Conservation (phyloP, 2,797 vertebrate genomes). For the Salarias fasciatus region DNA sequence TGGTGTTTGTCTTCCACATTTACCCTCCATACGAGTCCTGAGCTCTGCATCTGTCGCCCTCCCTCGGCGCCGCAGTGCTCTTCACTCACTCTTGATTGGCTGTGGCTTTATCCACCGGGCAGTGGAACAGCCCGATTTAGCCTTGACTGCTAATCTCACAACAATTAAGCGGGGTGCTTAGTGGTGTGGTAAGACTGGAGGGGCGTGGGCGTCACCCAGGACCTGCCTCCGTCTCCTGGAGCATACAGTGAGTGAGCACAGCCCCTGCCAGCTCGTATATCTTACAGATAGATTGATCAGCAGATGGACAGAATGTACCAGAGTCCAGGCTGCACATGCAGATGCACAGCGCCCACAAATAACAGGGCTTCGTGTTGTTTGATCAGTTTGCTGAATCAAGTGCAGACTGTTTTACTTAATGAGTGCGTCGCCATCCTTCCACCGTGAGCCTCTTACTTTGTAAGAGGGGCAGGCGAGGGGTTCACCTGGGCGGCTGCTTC, state of each 20-base stretch:
- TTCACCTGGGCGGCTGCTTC: constrained; percentile 44
- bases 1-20: neutral
- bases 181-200: constrained; percentile 8
- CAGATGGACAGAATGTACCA: neutral
- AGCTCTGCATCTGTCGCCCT: constrained; percentile 19
- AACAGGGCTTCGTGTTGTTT: neutral
- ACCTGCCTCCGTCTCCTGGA: neutral
- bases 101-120: constrained; percentile 48
- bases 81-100: constrained; percentile 30
- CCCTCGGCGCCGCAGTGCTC: neutral
- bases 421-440: constrained; percentile 43
- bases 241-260: neutral
- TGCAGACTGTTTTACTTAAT: constrained; percentile 28
- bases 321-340: neutral
- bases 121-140: constrained; percentile 52
- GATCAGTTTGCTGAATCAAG: constrained; percentile 11
- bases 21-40: neutral
- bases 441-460: constrained; percentile 61
- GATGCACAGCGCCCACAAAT: neutral
- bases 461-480: constrained; percentile 14
- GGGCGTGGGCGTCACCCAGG: constrained; percentile 11
- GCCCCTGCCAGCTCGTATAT: neutral
- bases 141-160: constrained; percentile 68
- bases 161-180: constrained; percentile 59
- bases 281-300: neutral